phyloP scores from a whole-genome alignment of 1,140 invertebrate species.

The Aricia agestis region DNA sequence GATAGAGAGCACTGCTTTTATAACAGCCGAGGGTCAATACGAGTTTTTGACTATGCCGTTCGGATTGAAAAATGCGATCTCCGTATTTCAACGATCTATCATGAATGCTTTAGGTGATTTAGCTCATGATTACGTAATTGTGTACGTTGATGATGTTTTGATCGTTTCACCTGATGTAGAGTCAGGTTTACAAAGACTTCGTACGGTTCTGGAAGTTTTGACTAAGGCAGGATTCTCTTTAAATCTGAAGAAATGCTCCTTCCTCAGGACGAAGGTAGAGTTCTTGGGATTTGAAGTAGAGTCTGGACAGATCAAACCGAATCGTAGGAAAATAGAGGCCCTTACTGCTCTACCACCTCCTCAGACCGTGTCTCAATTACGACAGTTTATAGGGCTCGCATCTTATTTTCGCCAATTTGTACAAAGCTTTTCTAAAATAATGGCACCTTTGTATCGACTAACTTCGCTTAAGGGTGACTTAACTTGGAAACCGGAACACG shows the following conservation, averaged over 20 bases:
- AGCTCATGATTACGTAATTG: conserved; percentile 25
- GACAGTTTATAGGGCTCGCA: conserved; percentile 39
- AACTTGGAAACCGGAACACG: conserved; percentile 27
- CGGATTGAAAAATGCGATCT: conserved; percentile 42
- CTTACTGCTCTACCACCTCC: conserved; percentile 45
- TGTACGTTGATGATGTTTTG: conserved; percentile 35
- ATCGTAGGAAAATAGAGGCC: conserved; percentile 43
- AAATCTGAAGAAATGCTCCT: conserved; percentile 37
- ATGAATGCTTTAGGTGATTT: conserved; percentile 32
- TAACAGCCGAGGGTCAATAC: conserved; percentile 54
- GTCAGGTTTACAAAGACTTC: conserved; percentile 24
- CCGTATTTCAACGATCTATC: conserved; percentile 44
- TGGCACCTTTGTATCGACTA: conserved; percentile 31
- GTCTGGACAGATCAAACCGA: conserved; percentile 37
- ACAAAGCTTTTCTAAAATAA: conserved; percentile 31
- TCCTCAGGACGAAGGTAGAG: conserved; percentile 34
- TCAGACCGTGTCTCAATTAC: conserved; percentile 38
- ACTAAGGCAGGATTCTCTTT: conserved; percentile 33
- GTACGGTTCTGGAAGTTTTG: conserved; percentile 17
- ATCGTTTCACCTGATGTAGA: conserved; percentile 21
- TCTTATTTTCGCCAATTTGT: conserved; percentile 41
- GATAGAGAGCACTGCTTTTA: conserved; percentile 65
- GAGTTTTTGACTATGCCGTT: conserved; percentile 44
- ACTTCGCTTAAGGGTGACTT: conserved; percentile 23
- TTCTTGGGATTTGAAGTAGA: conserved; percentile 42